Evolutionary conservation across 2,113 vertebrate genomes (phyloP), one percentile per base, ranked within the genome.

Genomic region (Trinectes maculatus): DNA sequence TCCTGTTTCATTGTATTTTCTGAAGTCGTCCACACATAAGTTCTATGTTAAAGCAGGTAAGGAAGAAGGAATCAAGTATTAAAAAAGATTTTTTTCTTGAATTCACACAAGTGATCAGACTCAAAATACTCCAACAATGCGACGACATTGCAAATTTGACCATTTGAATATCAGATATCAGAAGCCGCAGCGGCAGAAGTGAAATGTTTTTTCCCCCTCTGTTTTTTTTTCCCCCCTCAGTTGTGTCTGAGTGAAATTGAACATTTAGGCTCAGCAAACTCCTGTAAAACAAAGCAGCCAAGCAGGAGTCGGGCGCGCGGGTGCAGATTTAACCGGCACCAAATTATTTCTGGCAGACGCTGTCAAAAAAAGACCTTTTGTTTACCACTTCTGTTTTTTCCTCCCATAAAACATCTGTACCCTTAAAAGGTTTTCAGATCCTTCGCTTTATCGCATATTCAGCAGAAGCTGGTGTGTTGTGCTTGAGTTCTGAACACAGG

Each of bases 271-370:
- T n/a, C n/a, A n/a, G n/a, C n/a, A n/a, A n/a, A n/a, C n/a, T n/a
- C n/a, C n/a, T n/a, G 57, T 43, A 18, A 57, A 58, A 63, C 29
- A 24, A 48, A 52, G n/a, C n/a, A n/a, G n/a, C 10, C 3, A 5
- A 28, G 40, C 42, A 51, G 52, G 70, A 64, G 53, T 59, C 63
- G 28, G 15, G 39, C 22, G 21, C 18, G 59, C 63, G 28, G 15
- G 39, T 18, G 21, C 18, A 63, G 51, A 67, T 68, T 51, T 21
- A 63, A 61, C 44, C 43, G 19, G 6, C 10, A 42, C 15, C 13
- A 25, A 70, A 58, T 52, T n/a, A 24, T 37, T 37, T 61, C 53
- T 75, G 61, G 51, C 61, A 74, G 57, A 68, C 66, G 46, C 37
- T 37, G 16, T 42, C 61, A 13, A 6, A 29, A 24, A n/a, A 56